Evolutionary conservation across 2,888 invertebrate species (phyloP).

Genomic region (Macaria liturata): DNA sequence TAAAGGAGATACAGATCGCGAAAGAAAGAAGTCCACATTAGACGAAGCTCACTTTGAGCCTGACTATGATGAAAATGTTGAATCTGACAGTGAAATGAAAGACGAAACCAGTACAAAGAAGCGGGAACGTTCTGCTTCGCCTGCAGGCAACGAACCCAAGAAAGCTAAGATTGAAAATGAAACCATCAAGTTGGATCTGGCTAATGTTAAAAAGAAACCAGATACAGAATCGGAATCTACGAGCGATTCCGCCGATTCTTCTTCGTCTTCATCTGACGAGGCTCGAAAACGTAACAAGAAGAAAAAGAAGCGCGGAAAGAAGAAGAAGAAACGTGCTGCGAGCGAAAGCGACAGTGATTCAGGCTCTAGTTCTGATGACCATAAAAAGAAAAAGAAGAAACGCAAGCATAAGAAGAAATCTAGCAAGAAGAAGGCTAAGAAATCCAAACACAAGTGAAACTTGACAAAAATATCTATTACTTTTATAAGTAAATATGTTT

Average conservation of each 20-base stretch:
- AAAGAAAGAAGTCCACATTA: conserved; percentile 86
- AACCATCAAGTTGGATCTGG: conserved; percentile 76
- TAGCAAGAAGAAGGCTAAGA: conserved; percentile 87
- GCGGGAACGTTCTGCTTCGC: conserved; percentile 64
- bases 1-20: conserved; percentile 56
- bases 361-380: conserved; percentile 86
- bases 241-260: conserved; percentile 75
- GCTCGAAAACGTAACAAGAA: conserved; percentile 84
- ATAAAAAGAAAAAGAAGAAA: conserved; percentile 87
- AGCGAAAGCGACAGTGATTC: conserved; percentile 86
- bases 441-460: conserved; percentile 80
- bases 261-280: conserved; percentile 77
- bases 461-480: neutral
- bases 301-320: conserved; percentile 85
- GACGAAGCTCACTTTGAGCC: conserved; percentile 90
- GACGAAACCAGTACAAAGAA: conserved; percentile 69
- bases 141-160: conserved; percentile 55
- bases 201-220: conserved; percentile 76
- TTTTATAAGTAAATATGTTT: too few relatives aligned
- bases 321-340: conserved; percentile 84
- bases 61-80: conserved; percentile 86
- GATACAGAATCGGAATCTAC: conserved; percentile 73
- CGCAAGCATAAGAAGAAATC: conserved; percentile 87
- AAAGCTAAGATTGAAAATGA: conserved; percentile 64
- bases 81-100: conserved; percentile 85